Evolutionary conservation across 2,888 invertebrate genomes (phyloP), one percentile per base, ranked within the genome.

Genomic region (Drosophila monieri): DNA sequence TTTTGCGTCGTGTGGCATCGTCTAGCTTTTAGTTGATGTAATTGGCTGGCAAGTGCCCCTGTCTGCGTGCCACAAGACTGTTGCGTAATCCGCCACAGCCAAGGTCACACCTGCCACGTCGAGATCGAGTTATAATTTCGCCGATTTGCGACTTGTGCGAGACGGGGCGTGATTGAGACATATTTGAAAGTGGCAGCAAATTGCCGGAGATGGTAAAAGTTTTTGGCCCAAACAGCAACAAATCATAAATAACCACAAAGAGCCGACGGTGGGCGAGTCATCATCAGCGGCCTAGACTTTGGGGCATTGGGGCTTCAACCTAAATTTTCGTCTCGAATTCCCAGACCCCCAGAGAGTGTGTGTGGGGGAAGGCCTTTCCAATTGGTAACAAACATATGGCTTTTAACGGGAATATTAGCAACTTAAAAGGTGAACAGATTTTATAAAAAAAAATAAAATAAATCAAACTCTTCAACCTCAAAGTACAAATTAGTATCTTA

Each of bases 101-200:
- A 69, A 69, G 69, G 69, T 69, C 69, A 62, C 69, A 71, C 39
- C 54, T 41, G 72, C 49, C 51, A 70, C 39, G 61, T 21, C 69
- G 67, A 59, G 67, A 59, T 66, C 66, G 46, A 66, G 66, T 55
- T 61, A 70, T 70, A 69, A 69, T 69, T 69, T 69, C 54, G 46
- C 62, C 62, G 72, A 71, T 69, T 69, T 71, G 62, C 54, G 51
- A 62, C 72, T 69, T 71, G 69, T 69, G 68, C 71, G 71, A 46
- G 66, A 35, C 35, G 52, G 44, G 32, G 14, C 32, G 32, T 71
- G 71, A 69, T 69, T 71, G 71, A 54, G 62, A 54, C 69, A 69
- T 69, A 69, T 69, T 69, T 55, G 71, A 69, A 71, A 69, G 71
- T 62, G 62, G 51, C 35, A 51, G 46, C 43, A 60, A 70, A 53